Base-by-base conservation (phyloP, 2,888 invertebrate genomes). In the Drosophila histrio region DNA sequence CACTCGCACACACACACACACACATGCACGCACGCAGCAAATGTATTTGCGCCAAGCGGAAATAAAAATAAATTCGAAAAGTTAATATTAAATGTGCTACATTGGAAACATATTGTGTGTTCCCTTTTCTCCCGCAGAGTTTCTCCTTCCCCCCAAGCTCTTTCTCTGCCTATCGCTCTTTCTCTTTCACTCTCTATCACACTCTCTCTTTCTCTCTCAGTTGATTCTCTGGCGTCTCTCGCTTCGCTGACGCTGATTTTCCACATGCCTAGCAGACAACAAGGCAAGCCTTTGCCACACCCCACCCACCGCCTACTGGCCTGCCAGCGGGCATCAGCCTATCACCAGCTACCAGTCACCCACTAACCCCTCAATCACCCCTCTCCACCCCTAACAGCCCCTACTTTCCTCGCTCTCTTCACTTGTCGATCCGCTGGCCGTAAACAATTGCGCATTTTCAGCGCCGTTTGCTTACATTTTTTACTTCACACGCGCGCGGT, bases 401-500 rank as follows among this genome's bases (percentile, higher is more conserved):
- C n/a, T n/a, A n/a, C 32, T n/a, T 30, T 17, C n/a, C 8, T 1
- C 30, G 24, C 28, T n/a, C 15, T 28, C 1, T 6, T 34, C 24
- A 22, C 26, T 26, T 47, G 38, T 21, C 50, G 46, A 56, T 62
- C 62, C 52, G 50, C 43, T 62, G 67, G 79, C 74, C 66, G 83
- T 83, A 86, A 83, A 86, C 83, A 86, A 86, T 83, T 86, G 86
- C 79, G 84, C 86, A 86, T 83, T 83, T 83, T 83, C 84, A 80
- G 83, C 81, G 79, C 72, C 84, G 79, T 79, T 82, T 82, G 80
- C 86, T 82, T 83, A 86, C 72, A 76, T 76, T 75, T 75, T 76
- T 65, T 62, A 60, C 67, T 54, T 47, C 15, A 58, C 44, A 58
- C 50, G 59, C 65, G 58, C 71, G 61, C 53, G 53, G 28, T 56